A percentile compares a stretch with the other conserved stretches of the same genome.
Conservation (phyloP, 2,113 vertebrate genomes). For the Gymnobelideus leadbeateri region DNA sequence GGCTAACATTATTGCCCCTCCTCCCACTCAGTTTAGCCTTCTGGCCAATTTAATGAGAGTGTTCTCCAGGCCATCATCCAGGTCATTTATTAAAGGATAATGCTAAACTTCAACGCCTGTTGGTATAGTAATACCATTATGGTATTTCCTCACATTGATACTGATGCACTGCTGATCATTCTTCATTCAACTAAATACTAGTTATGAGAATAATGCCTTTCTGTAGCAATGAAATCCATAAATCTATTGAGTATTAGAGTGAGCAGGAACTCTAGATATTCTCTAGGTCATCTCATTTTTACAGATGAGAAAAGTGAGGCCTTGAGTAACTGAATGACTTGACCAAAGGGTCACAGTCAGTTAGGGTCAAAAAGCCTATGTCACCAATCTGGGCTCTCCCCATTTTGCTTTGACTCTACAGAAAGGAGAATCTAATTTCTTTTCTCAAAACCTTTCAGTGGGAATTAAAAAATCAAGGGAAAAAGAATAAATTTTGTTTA, state of each 20-base stretch:
- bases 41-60: background rate
- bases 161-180: background rate
- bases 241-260: background rate
- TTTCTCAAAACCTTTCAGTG: background rate
- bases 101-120: background rate
- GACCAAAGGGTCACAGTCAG: background rate
- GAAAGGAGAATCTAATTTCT: background rate
- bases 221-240: background rate
- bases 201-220: background rate
- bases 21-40: background rate
- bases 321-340: background rate
- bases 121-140: background rate
- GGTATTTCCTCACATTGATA: background rate
- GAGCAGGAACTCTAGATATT: background rate
- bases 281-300: background rate
- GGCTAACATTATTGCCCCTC: background rate
- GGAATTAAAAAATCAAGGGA: constrained; percentile 24
- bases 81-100: background rate
- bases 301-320: background rate
- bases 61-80: background rate
- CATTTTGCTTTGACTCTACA: background rate
- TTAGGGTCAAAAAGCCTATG: background rate
- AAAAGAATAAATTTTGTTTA: constrained; percentile 43
- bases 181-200: background rate
- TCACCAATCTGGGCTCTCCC: background rate